Base-by-base conservation (phyloP, 2,797 vertebrate genomes). In the Tenualosa thibaudeaui region DNA sequence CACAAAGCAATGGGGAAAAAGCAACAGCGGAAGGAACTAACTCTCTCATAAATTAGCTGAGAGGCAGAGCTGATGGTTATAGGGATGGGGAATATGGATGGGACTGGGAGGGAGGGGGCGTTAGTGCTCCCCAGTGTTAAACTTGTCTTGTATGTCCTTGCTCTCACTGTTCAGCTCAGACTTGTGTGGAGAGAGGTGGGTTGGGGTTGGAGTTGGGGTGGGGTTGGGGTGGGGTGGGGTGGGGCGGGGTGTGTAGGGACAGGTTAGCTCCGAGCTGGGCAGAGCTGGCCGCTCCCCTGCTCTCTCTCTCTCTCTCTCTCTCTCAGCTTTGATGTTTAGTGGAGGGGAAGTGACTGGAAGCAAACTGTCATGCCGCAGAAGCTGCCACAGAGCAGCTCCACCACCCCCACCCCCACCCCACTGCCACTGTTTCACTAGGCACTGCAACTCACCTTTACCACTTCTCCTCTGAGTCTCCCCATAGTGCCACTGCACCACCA, bases 281-380 rank as follows among this genome's bases (percentile, higher is more conserved):
- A 68, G 62, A 26, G 26, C 65, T 71, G 65, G 31, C 62, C 62
- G 3, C 62, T 65, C 62, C 8, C 0, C 62, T 26, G 19, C 60
- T 9, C 22, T 81, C 51, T 62, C 5, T 56, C 54, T 81, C 68
- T 24, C 54, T 53, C 10, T 51, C 24, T 13, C 10, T 84, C 62
- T 54, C 81, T 31, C 0, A 40, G 22, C 49, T 46, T 78, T 86
- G 82, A 84, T 85, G 40, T 50, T 78, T 24, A 81, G 83, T 46
- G 46, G 54, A 86, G 65, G 60, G 51, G 54, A 86, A 82, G 83
- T 75, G 78, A 81, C 84, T 49, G 50, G 56, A 37, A n/a, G 56
- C 85, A 37, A 26, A 85, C 65, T 86, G 82, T 78, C 40, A 17
- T 78, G 71, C 40, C n/a, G 58, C 50, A 6, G 31, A 24, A 31